A percentile compares a stretch with the other conserved stretches of the same genome.
phyloP scores from a whole-genome alignment of 2,797 vertebrate genomes.

The Ambastaia sidthimunki region DNA sequence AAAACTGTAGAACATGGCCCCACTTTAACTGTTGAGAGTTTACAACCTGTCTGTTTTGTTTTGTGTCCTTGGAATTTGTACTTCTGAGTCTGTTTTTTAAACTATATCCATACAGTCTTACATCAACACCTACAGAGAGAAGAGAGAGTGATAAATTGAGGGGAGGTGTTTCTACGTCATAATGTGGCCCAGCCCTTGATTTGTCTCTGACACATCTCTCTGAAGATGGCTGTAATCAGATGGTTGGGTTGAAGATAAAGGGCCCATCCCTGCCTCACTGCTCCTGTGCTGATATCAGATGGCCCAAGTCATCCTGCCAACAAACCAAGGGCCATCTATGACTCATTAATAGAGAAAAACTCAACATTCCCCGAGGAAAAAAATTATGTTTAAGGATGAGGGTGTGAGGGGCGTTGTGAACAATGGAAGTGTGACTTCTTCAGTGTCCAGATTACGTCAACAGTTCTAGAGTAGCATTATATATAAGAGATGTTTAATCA shows the following conservation, averaged over 20 bases:
- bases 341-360: conserved; percentile 41
- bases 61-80: not conserved
- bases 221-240: conserved; percentile 37
- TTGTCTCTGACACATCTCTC: conserved; percentile 12
- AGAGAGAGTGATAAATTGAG: conserved; percentile 40
- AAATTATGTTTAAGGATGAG: conserved; percentile 18
- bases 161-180: conserved; percentile 22
- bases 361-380: conserved; percentile 14
- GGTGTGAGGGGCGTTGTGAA: conserved; percentile 12
- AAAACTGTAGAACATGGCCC: too few relatives aligned
- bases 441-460: not conserved
- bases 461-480: conserved; percentile 4
- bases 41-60: not conserved
- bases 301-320: conserved; percentile 13
- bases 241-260: conserved; percentile 28
- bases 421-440: conserved; percentile 30
- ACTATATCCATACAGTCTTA: too few relatives aligned
- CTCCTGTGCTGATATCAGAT: conserved; percentile 23
- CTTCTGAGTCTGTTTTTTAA: too few relatives aligned
- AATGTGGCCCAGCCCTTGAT: not conserved
- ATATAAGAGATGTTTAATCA: conserved; percentile 9
- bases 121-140: conserved; percentile 18
- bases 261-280: conserved; percentile 26
- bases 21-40: not conserved
- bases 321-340: conserved; percentile 30